Evolutionary conservation across 53 echinoderm and acorn worm genomes (phyloP).

Genomic region (Henricia sp.): DNA sequence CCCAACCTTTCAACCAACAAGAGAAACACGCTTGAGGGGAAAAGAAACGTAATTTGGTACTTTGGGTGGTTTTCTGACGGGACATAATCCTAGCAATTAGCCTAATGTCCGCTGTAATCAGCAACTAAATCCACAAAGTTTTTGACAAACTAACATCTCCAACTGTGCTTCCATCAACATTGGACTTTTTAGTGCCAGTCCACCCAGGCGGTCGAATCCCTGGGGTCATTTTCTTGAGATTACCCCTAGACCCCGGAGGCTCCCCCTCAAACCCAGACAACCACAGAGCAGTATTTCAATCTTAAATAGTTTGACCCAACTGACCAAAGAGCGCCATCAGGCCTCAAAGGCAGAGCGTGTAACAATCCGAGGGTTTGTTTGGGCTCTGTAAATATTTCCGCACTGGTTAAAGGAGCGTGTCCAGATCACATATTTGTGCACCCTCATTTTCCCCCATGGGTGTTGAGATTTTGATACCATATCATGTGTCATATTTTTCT

Average conservation of each 20-base stretch:
- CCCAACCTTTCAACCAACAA: not conserved
- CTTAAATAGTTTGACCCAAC: too few relatives aligned
- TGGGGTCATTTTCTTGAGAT: not conserved
- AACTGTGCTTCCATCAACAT: conserved; percentile 23
- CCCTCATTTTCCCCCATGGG: too few relatives aligned
- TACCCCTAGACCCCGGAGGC: too few relatives aligned
- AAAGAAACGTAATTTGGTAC: not conserved
- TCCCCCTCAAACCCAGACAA: too few relatives aligned
- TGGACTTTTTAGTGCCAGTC: conserved; percentile 23
- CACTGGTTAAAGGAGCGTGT: not conserved
- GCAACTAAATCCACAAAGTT: not conserved
- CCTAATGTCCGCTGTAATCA: not conserved
- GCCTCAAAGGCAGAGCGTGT: not conserved
- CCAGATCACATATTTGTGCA: too few relatives aligned
- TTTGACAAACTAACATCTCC: not conserved
- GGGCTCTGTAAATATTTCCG: conserved; percentile 18
- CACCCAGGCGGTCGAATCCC: not conserved
- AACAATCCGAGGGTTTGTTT: conserved; percentile 19
- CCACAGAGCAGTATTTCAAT: too few relatives aligned
- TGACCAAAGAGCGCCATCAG: too few relatives aligned
- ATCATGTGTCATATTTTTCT: too few relatives aligned
- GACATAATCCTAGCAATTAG: not conserved
- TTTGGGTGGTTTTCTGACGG: conserved; percentile 28
- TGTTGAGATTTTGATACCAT: too few relatives aligned
- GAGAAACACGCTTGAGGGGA: not conserved